phyloP scores from a whole-genome alignment of 2,113 vertebrate species.

The Strigops habroptila region DNA sequence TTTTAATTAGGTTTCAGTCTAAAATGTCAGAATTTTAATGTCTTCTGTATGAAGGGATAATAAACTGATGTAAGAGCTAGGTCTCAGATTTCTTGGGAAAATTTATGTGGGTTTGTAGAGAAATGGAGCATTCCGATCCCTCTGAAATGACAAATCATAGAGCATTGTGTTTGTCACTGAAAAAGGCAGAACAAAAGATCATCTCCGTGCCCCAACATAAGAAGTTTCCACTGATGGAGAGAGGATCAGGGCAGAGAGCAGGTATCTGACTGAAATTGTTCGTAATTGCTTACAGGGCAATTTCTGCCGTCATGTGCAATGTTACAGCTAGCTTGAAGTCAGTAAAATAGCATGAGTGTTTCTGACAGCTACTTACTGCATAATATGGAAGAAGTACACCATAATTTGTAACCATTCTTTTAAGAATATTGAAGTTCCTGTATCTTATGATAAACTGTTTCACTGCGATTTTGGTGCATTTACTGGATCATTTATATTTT shows the following conservation, averaged over 20 bases:
- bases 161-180: accelerated
- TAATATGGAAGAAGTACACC: not conserved
- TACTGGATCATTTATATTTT: not conserved
- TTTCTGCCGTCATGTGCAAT: not conserved
- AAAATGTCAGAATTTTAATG: not conserved
- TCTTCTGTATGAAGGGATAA: not conserved
- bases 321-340: not conserved
- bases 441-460: not conserved
- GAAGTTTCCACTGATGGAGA: not conserved
- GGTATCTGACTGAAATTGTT: not conserved
- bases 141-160: not conserved
- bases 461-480: not conserved
- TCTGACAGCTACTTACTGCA: not conserved
- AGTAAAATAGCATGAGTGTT: not conserved
- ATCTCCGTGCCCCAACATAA: accelerated
- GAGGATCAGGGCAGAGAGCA: not conserved
- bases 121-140: not conserved
- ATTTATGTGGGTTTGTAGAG: not conserved
- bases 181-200: not conserved
- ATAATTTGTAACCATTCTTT: not conserved
- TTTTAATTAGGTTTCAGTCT: not conserved
- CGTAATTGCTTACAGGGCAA: not conserved
- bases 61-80: not conserved
- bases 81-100: not conserved
- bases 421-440: not conserved